Percentiles rank a stretch among this genome's conserved stretches.
phyloP scores from a whole-genome alignment of 2,888 invertebrate genomes.

The Oscheius onirici region DNA sequence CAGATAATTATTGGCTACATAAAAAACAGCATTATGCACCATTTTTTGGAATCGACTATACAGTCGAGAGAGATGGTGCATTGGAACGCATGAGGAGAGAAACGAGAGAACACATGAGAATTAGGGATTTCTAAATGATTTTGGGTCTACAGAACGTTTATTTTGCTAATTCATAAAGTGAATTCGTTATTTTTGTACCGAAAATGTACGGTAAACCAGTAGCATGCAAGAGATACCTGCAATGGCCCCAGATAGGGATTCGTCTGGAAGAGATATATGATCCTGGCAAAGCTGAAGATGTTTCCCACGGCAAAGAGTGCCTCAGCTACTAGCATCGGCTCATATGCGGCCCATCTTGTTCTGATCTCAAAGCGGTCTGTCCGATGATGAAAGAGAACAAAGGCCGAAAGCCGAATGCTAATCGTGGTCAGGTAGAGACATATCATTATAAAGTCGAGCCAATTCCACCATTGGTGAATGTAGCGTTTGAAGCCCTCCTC shows the following conservation, averaged over 20 bases:
- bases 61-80: too few species aligned
- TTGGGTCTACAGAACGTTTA: too few species aligned
- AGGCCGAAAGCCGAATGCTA: slow-evolving; percentile 71
- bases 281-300: slow-evolving; percentile 76
- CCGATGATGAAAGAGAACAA: not conserved
- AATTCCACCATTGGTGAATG: slow-evolving; percentile 77
- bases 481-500: slow-evolving; percentile 76
- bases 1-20: too few species aligned
- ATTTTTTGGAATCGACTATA: too few species aligned
- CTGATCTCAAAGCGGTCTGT: slow-evolving; percentile 56
- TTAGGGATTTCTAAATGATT: too few species aligned
- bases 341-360: slow-evolving; percentile 74
- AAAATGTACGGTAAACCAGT: too few species aligned
- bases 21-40: too few species aligned
- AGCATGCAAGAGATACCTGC: slow-evolving; percentile 71
- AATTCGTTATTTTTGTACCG: too few species aligned
- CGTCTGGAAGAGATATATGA: slow-evolving; percentile 76
- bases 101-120: too few species aligned
- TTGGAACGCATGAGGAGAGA: too few species aligned
- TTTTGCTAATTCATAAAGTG: too few species aligned
- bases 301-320: slow-evolving; percentile 76
- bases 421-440: slow-evolving; percentile 76
- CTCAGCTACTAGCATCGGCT: slow-evolving; percentile 76
- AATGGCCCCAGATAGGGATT: slow-evolving; percentile 76
- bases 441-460: slow-evolving; percentile 77